Conservation (phyloP, 2,113 vertebrate genomes). For the Strix aluco region DNA sequence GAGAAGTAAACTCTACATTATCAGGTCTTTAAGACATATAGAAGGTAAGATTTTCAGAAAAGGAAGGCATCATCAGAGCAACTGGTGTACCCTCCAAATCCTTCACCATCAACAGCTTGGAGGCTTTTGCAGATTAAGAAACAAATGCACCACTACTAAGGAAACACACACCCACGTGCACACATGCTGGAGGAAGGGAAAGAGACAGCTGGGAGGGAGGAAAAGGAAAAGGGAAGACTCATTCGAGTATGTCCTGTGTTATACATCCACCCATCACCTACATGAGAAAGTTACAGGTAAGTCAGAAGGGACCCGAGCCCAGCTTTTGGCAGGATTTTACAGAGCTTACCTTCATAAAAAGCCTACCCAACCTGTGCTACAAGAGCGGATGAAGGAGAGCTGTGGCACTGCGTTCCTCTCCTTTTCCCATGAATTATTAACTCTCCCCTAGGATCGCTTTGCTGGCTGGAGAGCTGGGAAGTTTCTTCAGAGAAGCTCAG, state of each 20-base stretch:
- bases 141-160: background rate
- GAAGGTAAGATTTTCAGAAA: background rate
- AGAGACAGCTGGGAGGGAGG: background rate
- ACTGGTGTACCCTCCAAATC: background rate
- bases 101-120: background rate
- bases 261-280: background rate
- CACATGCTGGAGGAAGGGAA: slow-evolving; percentile 13
- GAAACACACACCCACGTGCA: slow-evolving; percentile 16
- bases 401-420: background rate
- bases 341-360: slow-evolving; percentile 29
- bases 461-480: background rate
- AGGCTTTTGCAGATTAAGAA: slow-evolving; percentile 44
- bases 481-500: background rate
- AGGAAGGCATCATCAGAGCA: background rate
- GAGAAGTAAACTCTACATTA: background rate
- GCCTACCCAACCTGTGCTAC: background rate
- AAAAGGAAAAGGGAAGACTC: background rate
- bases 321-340: background rate
- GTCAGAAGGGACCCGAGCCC: background rate
- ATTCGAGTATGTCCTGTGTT: background rate
- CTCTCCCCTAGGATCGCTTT: background rate
- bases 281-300: background rate
- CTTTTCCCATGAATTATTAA: slow-evolving; percentile 55
- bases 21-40: background rate
- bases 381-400: background rate